Evolutionary conservation across 2,113 vertebrate genomes (phyloP), one percentile per base, ranked within the genome.

Genomic region (Tor tambroides): DNA sequence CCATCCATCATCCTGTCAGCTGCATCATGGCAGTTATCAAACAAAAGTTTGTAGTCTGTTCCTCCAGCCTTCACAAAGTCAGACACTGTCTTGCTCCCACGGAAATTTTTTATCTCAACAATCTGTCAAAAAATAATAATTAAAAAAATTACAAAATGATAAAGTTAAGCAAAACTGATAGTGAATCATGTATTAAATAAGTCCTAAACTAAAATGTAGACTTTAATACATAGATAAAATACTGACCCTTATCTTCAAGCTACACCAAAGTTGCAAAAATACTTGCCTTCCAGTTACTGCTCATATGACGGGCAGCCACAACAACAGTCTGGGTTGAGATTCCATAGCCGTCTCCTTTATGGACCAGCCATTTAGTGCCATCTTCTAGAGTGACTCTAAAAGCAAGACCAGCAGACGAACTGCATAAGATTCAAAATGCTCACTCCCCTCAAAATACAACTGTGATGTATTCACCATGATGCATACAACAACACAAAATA

Each of bases 361-460:
- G 94, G 63, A 95, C n/a, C 21, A 95, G 88, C 90, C 89, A 95
- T 83, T 35, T 9, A 3, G 86, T 26, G 10, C 84, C 88, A 1
- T 95, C 92, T 0, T 0, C 80, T 59, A 94, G 87, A 2, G 93
- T 94, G 80, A 93, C 92, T 69, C 94, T 93, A 80, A 76, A 88
- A 85, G 7, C 51, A 86, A 26, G 6, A 83, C 67, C 51, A 82
- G 14, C 4, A 11, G 26, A 49, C 30, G 6, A 11, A 43, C 21
- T 32, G 19, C 17, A 14, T 28, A 28, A 49, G 6, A 49, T 17
- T 71, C 6, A 71, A 69, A 9, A 3, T 14, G 0, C 43, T 28
- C 2, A n/a, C n/a, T 23, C 38, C 56, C 0, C 23, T 46, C 0
- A 46, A 67, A 19, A 54, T 54, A 21, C 32, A 72, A 38, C 7